Evolutionary conservation across 1,140 invertebrate species (phyloP).

Genomic region (Potamilus streckersoni): DNA sequence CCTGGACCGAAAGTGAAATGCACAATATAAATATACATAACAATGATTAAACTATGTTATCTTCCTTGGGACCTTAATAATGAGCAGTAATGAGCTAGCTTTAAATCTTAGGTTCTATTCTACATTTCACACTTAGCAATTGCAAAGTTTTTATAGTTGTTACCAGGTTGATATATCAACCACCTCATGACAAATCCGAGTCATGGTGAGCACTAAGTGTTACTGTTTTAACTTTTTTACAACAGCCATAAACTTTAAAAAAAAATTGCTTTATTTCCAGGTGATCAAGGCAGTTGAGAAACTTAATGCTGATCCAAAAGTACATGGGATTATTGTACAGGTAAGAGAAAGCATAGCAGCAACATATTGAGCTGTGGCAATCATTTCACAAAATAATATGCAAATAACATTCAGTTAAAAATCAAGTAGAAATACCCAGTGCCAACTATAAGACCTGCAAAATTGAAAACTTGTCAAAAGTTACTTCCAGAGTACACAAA

Average conservation of each 20-base stretch:
- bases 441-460: no score
- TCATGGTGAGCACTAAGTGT: neutral
- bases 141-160: no score
- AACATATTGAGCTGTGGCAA: neutral
- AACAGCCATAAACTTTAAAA: neutral
- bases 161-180: neutral
- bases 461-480: no score
- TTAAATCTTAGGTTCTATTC: neutral
- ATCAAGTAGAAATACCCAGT: no score
- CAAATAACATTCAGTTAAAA: no score
- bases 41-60: no score
- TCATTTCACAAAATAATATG: no score
- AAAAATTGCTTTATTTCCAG: constrained; percentile 55
- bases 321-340: constrained; percentile 98
- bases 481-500: no score
- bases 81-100: neutral
- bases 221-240: neutral
- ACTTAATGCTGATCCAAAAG: constrained; percentile 84
- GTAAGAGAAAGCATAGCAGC: constrained; percentile 36
- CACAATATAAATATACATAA: no score
- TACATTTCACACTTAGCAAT: neutral
- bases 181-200: neutral
- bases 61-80: neutral
- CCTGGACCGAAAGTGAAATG: no score
- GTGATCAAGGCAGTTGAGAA: constrained; percentile 79